phyloP scores from a whole-genome alignment of 1,140 invertebrate species.

The Platyura marginata region DNA sequence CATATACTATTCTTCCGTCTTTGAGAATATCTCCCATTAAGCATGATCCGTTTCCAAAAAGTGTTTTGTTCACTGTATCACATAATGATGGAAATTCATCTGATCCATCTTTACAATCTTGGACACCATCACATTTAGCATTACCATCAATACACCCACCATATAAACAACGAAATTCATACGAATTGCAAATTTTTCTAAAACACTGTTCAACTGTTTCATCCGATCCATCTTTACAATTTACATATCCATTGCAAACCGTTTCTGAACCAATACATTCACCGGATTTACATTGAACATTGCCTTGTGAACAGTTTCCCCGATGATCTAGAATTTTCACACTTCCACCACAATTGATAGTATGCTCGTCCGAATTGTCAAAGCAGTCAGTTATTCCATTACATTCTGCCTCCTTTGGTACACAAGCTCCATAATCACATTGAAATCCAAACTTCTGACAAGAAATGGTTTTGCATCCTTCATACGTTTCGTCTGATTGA shows the following conservation, averaged over 20 bases:
- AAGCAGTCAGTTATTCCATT: conserved; percentile 40
- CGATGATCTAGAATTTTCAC: not conserved
- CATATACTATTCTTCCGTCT: not conserved
- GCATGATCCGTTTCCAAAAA: too few species aligned
- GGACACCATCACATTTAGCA: not conserved
- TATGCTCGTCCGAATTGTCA: conserved; percentile 49
- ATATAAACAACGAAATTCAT: conserved; percentile 1
- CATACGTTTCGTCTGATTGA: conserved; percentile 34
- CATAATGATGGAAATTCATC: conserved; percentile 1
- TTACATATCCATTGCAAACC: conserved; percentile 10
- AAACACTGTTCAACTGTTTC: conserved; percentile 1
- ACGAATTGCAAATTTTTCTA: not conserved
- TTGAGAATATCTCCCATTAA: not conserved
- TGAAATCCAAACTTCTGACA: conserved; percentile 25
- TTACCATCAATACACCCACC: not conserved
- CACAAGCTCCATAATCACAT: conserved; percentile 40
- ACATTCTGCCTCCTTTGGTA: conserved; percentile 35
- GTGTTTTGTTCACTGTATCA: not conserved
- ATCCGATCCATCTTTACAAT: conserved; percentile 1
- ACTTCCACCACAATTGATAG: not conserved
- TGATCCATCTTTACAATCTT: not conserved
- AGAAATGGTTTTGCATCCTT: conserved; percentile 13
- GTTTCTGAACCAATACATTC: conserved; percentile 1
- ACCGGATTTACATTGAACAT: not conserved
- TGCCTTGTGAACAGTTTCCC: not conserved